phyloP scores from a whole-genome alignment of 2,113 vertebrate species.

The Propithecus coquereli region DNA sequence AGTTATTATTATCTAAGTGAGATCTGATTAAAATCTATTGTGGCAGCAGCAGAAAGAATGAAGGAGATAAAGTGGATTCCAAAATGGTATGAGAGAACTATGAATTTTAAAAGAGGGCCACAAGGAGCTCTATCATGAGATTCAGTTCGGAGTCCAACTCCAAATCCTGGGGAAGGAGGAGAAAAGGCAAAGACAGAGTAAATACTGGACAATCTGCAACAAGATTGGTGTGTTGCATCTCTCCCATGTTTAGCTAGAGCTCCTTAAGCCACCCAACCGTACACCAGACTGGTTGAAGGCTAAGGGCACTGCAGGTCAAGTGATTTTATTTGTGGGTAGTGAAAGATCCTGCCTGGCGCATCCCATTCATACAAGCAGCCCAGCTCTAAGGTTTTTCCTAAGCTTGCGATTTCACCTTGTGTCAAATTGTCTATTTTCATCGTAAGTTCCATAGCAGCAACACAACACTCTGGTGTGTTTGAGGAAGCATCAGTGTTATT shows the following conservation, averaged over 20 bases:
- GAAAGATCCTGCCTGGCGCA: neutral
- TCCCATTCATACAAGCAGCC: neutral
- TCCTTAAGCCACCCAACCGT: neutral
- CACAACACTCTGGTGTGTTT: neutral
- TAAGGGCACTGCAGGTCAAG: neutral
- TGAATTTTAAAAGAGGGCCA: neutral
- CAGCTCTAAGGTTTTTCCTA: neutral
- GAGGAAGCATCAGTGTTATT: neutral
- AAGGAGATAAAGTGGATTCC: neutral
- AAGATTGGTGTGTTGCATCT: accelerated
- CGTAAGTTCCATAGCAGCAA: neutral
- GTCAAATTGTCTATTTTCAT: neutral
- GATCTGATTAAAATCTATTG: neutral
- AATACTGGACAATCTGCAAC: accelerated
- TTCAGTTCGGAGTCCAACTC: neutral
- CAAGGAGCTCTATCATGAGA: neutral
- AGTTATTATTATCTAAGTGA: neutral
- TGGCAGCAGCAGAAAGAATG: neutral
- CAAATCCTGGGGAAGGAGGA: neutral
- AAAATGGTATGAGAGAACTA: neutral
- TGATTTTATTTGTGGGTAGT: accelerated
- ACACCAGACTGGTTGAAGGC: accelerated
- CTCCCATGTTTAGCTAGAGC: too few species aligned
- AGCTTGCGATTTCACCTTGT: neutral
- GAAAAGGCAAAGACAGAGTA: neutral